A percentile compares a stretch with the other conserved stretches of the same genome.
Evolutionary conservation across 2,797 vertebrate species (phyloP).

Genomic region (Anolis apletophallus): DNA sequence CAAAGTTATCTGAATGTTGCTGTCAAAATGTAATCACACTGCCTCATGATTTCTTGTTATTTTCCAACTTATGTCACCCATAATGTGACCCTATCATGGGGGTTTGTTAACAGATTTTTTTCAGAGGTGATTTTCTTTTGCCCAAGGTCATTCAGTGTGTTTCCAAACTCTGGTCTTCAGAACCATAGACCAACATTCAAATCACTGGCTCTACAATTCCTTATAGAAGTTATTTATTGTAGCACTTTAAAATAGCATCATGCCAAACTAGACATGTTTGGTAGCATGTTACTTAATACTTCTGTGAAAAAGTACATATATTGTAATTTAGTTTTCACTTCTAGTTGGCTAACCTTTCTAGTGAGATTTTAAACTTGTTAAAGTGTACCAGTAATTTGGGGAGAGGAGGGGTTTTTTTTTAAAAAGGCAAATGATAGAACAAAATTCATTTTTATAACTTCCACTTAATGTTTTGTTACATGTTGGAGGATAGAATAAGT

Average conservation of each 20-base stretch:
- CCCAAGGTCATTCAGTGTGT: too few relatives aligned
- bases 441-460: neutral
- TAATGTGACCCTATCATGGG: too few relatives aligned
- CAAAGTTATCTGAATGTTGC: neutral
- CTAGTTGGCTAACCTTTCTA: neutral
- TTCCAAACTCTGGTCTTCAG: too few relatives aligned
- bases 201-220: neutral
- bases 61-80: neutral
- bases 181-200: too few relatives aligned
- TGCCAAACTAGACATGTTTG: neutral
- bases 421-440: neutral
- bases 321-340: neutral
- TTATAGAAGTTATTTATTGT: neutral
- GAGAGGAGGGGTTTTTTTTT: neutral
- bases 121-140: too few relatives aligned
- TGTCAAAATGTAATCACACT: constrained; percentile 8
- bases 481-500: neutral
- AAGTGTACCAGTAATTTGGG: neutral
- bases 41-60: neutral
- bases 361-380: neutral
- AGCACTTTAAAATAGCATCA: neutral
- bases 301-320: neutral
- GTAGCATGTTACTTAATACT: neutral
- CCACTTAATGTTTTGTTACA: neutral
- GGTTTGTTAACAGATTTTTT: too few relatives aligned